A percentile compares a stretch with the other conserved stretches of the same genome.
phyloP scores from a whole-genome alignment of 2,797 vertebrate genomes.

The Notolabrus celidotus region DNA sequence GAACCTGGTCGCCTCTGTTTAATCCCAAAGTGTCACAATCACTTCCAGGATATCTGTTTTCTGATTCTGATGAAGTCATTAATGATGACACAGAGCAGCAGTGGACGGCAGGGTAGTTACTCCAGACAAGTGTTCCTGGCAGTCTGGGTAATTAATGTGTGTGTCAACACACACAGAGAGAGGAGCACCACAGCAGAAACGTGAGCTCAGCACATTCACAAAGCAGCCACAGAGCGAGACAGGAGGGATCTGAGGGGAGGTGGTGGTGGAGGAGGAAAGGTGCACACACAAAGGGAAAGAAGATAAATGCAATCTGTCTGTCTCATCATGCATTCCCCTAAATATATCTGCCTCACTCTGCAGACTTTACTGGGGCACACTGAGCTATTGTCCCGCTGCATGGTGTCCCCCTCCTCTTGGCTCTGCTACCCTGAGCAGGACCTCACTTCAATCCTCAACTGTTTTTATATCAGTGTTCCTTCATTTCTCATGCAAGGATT shows the following conservation, averaged over 20 bases:
- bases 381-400: conserved; percentile 64
- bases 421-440: conserved; percentile 58
- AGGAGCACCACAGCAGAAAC: conserved; percentile 77
- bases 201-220: conserved; percentile 84
- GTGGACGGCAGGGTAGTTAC: conserved; percentile 70
- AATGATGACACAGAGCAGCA: conserved; percentile 55
- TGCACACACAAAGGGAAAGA: conserved; percentile 71
- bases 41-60: conserved; percentile 46
- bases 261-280: conserved; percentile 38
- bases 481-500: conserved; percentile 77
- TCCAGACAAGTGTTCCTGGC: conserved; percentile 81
- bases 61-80: conserved; percentile 61
- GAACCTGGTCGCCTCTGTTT: conserved; percentile 46
- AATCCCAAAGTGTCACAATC: conserved; percentile 58
- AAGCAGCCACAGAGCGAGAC: conserved; percentile 62
- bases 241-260: conserved; percentile 36
- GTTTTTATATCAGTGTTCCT: conserved; percentile 65
- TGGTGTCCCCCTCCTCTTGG: conserved; percentile 43
- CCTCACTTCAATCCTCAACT: conserved; percentile 63
- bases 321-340: conserved; percentile 71
- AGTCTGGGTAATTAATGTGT: conserved; percentile 86
- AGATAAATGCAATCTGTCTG: conserved; percentile 81
- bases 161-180: conserved; percentile 83
- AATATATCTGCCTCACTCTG: conserved; percentile 69
- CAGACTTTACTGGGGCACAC: conserved; percentile 74